A percentile compares a stretch with the other conserved stretches of the same genome.
Conservation (phyloP, 2,113 vertebrate species). For the Microcebus griseorufus region DNA sequence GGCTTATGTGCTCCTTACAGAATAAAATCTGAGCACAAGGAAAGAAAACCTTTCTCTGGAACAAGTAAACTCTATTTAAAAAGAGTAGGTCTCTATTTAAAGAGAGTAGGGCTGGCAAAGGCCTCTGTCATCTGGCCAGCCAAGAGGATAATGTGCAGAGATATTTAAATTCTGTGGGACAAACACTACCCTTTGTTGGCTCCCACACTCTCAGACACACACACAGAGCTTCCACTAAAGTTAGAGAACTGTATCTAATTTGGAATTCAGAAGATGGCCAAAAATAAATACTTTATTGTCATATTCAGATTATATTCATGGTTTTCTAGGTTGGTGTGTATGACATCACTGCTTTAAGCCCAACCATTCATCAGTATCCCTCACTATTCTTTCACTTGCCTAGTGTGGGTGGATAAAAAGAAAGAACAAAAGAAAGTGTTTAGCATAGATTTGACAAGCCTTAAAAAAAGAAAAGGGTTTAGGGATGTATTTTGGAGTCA, state of each 20-base stretch:
- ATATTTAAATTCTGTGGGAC: conserved; percentile 67
- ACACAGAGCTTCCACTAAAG: conserved; percentile 65
- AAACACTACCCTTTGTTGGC: conserved; percentile 59
- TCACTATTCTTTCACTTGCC: background rate
- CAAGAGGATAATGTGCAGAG: conserved; percentile 61
- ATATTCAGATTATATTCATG: conserved; percentile 61
- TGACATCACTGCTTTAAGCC: conserved; percentile 52
- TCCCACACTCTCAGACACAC: conserved; percentile 37
- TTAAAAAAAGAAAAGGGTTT: background rate
- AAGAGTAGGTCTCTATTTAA: conserved; percentile 63
- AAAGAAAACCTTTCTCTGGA: conserved; percentile 56
- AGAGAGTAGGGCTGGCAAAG: conserved; percentile 58
- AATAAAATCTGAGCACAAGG: conserved; percentile 37
- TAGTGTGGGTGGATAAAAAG: background rate
- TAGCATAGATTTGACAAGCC: background rate
- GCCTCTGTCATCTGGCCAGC: conserved; percentile 64
- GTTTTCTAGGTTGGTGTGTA: conserved; percentile 45
- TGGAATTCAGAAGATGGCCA: conserved; percentile 64
- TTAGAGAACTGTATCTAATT: conserved; percentile 65
- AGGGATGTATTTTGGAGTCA: conserved; percentile 4
- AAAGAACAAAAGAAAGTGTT: background rate
- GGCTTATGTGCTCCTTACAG: conserved; percentile 33
- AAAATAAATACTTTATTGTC: conserved; percentile 65
- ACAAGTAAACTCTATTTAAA: conserved; percentile 65
- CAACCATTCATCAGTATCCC: conserved; percentile 30